Percentiles rank a stretch among this genome's conserved stretches.
phyloP scores from a whole-genome alignment of 2,113 vertebrate species.

The Caranx melampygus region DNA sequence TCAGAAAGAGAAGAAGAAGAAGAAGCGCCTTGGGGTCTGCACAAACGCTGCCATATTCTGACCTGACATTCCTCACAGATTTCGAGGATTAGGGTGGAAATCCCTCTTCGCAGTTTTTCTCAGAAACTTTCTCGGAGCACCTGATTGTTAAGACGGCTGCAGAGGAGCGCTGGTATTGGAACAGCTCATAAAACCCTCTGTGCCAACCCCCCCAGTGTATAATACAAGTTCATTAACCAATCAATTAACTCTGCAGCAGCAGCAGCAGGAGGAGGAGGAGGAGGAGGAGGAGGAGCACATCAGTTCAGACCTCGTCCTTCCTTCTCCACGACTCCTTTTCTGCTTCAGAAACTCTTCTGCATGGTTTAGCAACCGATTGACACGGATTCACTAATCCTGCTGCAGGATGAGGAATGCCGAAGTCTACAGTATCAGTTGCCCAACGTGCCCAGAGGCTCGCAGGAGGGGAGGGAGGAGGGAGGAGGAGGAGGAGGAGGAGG shows the following conservation, averaged over 20 bases:
- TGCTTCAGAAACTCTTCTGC: conserved; percentile 39
- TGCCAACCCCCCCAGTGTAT: accelerated
- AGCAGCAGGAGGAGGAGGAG: neutral
- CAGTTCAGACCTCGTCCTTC: conserved; percentile 1
- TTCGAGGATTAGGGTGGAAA: conserved; percentile 58
- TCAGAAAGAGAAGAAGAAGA: neutral
- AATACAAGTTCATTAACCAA: conserved; percentile 8
- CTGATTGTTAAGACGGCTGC: conserved; percentile 25
- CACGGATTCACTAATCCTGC: conserved; percentile 69
- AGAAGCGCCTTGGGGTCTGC: conserved; percentile 1
- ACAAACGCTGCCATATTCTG: conserved; percentile 19
- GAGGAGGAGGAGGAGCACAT: neutral
- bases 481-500: neutral
- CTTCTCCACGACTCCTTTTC: conserved; percentile 17
- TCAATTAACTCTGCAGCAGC: neutral
- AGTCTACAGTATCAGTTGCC: conserved; percentile 31
- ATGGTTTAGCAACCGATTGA: conserved; percentile 54
- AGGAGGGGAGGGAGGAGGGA: neutral
- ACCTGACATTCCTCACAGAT: conserved; percentile 60
- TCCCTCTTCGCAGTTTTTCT: conserved; percentile 50
- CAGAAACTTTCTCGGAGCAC: conserved; percentile 41
- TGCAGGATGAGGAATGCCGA: conserved; percentile 44
- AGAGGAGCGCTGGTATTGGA: neutral
- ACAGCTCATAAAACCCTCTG: neutral
- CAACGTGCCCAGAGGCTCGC: conserved; percentile 6